A percentile compares a stretch with the other conserved stretches of the same genome.
Evolutionary conservation across 2,888 invertebrate genomes (phyloP).

Genomic region (Ormyrus nitidulus): DNA sequence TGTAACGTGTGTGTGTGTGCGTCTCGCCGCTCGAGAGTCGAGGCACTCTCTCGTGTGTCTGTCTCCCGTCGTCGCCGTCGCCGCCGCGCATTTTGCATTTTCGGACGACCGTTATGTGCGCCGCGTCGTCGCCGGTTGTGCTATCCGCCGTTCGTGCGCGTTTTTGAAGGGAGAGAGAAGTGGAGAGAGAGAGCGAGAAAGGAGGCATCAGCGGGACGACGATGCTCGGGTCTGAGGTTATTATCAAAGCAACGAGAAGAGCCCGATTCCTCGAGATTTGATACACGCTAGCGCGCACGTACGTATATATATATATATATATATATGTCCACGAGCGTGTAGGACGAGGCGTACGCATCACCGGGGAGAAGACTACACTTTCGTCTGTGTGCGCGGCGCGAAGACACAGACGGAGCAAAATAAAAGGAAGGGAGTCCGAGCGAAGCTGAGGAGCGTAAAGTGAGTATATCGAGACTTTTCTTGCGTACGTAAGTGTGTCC

Average conservation of each 20-base stretch:
- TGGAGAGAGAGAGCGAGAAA: no score
- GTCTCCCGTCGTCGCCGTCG: conserved; percentile 4
- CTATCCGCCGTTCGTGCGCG: conserved; percentile 9
- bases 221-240: conserved; percentile 20
- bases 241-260: conserved; percentile 3
- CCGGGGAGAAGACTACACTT: neutral
- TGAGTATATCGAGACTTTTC: conserved; percentile 19
- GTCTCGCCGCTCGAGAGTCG: neutral
- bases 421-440: conserved; percentile 9
- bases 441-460: conserved; percentile 22
- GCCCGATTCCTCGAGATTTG: conserved; percentile 28
- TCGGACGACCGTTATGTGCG: conserved; percentile 50
- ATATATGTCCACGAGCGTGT: neutral
- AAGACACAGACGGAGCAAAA: neutral
- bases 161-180: conserved; percentile 22
- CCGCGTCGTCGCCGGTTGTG: conserved; percentile 37
- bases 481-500: neutral
- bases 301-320: neutral
- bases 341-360: neutral
- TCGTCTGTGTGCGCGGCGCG: neutral
- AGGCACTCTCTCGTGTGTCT: no score
- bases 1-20: neutral
- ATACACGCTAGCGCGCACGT: neutral
- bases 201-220: no score
- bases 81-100: conserved; percentile 51